Base-by-base conservation (phyloP, 1,140 invertebrate species). In the Drepana arcuata region DNA sequence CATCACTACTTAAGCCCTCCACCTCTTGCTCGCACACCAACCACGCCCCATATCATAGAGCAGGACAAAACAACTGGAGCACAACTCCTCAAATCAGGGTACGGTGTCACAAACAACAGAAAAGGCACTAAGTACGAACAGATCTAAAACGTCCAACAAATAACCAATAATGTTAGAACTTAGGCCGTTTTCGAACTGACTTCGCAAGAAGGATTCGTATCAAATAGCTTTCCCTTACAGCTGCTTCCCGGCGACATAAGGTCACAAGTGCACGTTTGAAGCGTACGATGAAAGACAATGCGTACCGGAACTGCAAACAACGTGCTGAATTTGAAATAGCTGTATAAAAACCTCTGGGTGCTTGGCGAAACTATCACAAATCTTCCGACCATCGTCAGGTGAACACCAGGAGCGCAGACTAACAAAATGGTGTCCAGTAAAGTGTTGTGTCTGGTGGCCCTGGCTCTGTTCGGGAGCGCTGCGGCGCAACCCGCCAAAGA, bases 401-500 rank as follows among this genome's bases (percentile, higher is more conserved):
- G 48, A 72, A 69, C 80, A 84, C 41, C 64, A 65, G 45, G 60
- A 64, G 57, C 35, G n/a, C 41, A 50, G 45, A 18, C 12, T 51
- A 46, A 49, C 45, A 78, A 67, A 57, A 86, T 85, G 83, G 80
- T 82, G 60, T 73, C 80, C 48, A 56, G 64, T 46, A 84, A 81
- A 79, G 69, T 83, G 48, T 66, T 83, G 63, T 83, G 61, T 52
- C 49, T 86, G 34, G 38, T 86, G 32, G 70, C 63, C 33, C 45
- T 85, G 14, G 77, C 74, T 28, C 40, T 88, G 33, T 74, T 86
- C 34, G 85, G 86, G 25, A 58, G 87, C 27, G 84, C 85, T 5
- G 65, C 81, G 24, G 87, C 86, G 23, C 86, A 88, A 44, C 88
- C 88, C 9, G 78, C 87, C n/a, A 88, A 88, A 57, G 82, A 84